Base-by-base conservation (phyloP, 2,888 invertebrate genomes). In the Gonocerus acuteangulatus region DNA sequence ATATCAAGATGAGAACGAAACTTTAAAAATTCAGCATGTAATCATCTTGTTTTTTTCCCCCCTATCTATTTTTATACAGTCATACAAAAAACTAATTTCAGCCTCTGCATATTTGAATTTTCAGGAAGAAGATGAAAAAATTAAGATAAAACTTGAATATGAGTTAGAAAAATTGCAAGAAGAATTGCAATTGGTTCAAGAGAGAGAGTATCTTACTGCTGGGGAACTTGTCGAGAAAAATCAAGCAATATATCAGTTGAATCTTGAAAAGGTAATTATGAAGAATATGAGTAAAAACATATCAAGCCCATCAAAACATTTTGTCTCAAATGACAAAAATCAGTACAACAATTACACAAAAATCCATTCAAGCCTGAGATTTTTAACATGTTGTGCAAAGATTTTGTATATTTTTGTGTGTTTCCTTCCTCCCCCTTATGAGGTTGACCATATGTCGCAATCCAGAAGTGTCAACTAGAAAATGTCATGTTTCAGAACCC, bases 21-120 rank as follows among this genome's bases (percentile, higher is more conserved):
- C 15, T 21, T 42, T 54, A 13, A 54, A 54, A 42, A 21, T 22
- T 22, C 36, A 54, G 22, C 19, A 42, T 54, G 54, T 54, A 51
- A 13, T 27, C 36, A 15, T 48, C 9, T 16, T 16, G 2, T 15
- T 16, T 16, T 16, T n/a, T 32, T 1, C 18, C 18, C 2, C 11
- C 16, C 27, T 48, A 23, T 32, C 9, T 27, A n/a, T 9, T 16
- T 22, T 27, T 6, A 27, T 27, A 27, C 27, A 27, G 4, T 27
- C 4, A 27, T 27, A 27, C 4, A 4, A 6, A 27, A 27, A 27
- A 27, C 21, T 34, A 13, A 15, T 36, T 36, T 16, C 19, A 18
- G 3, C n/a, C 21, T 51, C 32, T n/a, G 13, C n/a, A n/a, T n/a
- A n/a, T n/a, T n/a, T n/a, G n/a, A n/a, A n/a, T n/a, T 51, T 51